Conservation (phyloP, 2,797 vertebrate genomes). For the Parauchenoglanis ngamensis region DNA sequence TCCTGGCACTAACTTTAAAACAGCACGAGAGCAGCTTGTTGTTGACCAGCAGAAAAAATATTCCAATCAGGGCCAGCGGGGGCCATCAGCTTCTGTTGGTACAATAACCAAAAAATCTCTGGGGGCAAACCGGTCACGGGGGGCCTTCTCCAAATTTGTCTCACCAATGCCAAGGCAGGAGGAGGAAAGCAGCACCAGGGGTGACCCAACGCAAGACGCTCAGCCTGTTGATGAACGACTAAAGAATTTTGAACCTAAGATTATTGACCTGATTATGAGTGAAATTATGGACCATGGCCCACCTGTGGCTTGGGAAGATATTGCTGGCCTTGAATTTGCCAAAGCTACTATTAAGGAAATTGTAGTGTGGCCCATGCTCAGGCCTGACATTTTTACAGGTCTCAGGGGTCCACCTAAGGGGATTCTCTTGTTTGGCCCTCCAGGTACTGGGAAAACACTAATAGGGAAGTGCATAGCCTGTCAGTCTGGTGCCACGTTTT, state of each 20-base stretch:
- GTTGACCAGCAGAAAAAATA: conserved; percentile 87
- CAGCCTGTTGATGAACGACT: conserved; percentile 82
- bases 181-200: conserved; percentile 61
- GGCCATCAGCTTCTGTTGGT: conserved; percentile 56
- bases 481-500: conserved; percentile 96
- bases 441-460: conserved; percentile 95
- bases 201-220: conserved; percentile 57
- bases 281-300: conserved; percentile 97
- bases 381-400: conserved; percentile 95
- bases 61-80: conserved; percentile 73
- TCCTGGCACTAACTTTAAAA: conserved; percentile 76
- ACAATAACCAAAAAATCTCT: conserved; percentile 86
- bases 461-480: conserved; percentile 97
- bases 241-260: conserved; percentile 94
- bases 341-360: conserved; percentile 97
- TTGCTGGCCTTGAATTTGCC: conserved; percentile 94
- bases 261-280: conserved; percentile 93
- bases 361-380: conserved; percentile 97
- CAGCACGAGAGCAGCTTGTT: conserved; percentile 87
- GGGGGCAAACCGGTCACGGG: conserved; percentile 87
- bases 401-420: conserved; percentile 94
- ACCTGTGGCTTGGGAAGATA: conserved; percentile 91
- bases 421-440: conserved; percentile 93
- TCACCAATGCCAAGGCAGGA: conserved; percentile 86
- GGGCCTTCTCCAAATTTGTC: conserved; percentile 87